These are phyloP conservation scores for Laothoe populi DNA, from an alignment of 2,888 invertebrate genomes.

Conservation along the genomic window DNA sequence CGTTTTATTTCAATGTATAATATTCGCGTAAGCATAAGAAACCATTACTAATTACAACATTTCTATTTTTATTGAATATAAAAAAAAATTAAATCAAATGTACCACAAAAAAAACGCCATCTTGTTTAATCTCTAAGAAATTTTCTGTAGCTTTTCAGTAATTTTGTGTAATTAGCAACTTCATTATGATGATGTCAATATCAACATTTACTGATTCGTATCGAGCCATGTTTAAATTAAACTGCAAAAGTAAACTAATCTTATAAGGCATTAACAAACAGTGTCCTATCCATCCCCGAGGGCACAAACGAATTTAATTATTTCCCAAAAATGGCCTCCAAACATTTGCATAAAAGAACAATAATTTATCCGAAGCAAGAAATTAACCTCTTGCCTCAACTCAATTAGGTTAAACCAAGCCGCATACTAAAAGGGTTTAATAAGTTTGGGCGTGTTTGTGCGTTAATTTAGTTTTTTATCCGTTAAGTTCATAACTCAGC, in stretches of 20 bases:
- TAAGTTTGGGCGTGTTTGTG: conserved; percentile 54
- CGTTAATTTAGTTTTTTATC: conserved; percentile 56
- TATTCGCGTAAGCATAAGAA: too few species aligned
- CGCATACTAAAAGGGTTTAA: conserved; percentile 81
- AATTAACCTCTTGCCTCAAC: conserved; percentile 78
- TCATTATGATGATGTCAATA: too few species aligned
- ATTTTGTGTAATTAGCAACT: too few species aligned
- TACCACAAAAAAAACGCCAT: too few species aligned
- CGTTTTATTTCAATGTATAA: too few species aligned
- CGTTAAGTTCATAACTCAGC: conserved; percentile 70
- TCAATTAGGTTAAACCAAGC: conserved; percentile 76
- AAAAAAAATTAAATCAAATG: too few species aligned
- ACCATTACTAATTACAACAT: too few species aligned
- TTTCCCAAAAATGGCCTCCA: conserved; percentile 62
- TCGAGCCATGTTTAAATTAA: conserved; percentile 36
- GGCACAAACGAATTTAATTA: conserved; percentile 79
- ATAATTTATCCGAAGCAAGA: conserved; percentile 77
- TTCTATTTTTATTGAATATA: too few species aligned
- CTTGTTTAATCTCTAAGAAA: too few species aligned
- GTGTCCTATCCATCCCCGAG: conserved; percentile 61
- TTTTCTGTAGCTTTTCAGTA: too few species aligned
- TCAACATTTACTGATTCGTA: background rate
- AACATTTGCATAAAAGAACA: conserved; percentile 80
- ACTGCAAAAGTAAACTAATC: conserved; percentile 63
- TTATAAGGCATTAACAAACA: conserved; percentile 72